Base-by-base conservation (phyloP, 2,888 invertebrate species). In the Drosophila lutescens region DNA sequence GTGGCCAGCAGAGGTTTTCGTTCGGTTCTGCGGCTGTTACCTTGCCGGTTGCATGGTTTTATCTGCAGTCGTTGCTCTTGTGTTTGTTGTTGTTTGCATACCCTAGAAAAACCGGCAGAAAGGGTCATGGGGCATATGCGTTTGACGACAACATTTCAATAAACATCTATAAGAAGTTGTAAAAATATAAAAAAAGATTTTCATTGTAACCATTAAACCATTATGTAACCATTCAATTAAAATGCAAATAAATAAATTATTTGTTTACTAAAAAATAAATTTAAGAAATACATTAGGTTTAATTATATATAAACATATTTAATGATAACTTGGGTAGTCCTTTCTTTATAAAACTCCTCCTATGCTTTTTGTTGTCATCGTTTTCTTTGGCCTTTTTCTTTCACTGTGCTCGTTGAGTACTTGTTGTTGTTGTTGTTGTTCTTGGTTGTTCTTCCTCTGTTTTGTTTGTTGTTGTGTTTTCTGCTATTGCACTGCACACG, bases 1-100 rank as follows among this genome's bases (percentile, higher is more conserved):
- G 89, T 86, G 86, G 66, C 76, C 50, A 75, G 75, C 66, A 62
- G 50, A 50, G 72, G 62, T 61, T 67, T 49, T 60, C 41, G 69
- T 63, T 55, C 50, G 41, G 44, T 68, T 69, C 77, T 77, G 77
- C 53, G 61, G 77, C 62, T 79, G 61, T 56, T 74, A 77, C 68
- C 58, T 78, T 66, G 86, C 86, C 75, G 86, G 70, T 75, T 80
- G 86, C 81, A 70, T 84, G 81, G 78, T 61, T 86, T 83, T 83
- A 82, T 82, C 88, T 85, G 69, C 77, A 68, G 40, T 59, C 41
- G 68, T 62, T 23, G 2, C 38, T 54, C 30, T 38, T 49, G 53
- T 61, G 53, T 43, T 47, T 55, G 41, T 67, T 60, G 56, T 49
- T 54, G 41, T 46, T 54, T 38, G 17, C 23, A 57, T 70, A 56